Percentiles rank a stretch among this genome's conserved stretches.
These are phyloP conservation scores for Gallinago solitaria DNA, from an alignment of 2,797 vertebrate species.

Conservation along the genomic window DNA sequence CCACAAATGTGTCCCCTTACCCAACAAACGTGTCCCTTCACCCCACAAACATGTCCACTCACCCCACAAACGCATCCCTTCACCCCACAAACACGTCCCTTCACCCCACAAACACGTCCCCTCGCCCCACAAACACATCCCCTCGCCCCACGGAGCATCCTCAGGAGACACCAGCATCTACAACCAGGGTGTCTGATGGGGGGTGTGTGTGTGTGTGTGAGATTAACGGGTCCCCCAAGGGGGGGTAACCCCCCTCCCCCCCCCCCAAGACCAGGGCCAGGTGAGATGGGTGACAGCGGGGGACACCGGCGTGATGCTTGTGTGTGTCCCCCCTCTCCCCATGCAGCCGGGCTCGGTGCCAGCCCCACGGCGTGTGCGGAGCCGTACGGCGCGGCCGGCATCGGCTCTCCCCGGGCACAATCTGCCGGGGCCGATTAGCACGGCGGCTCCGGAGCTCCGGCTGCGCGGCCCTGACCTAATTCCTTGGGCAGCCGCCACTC, in stretches of 20 bases:
- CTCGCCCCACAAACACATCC: too few species aligned
- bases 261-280: background rate
- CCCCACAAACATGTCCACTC: too few species aligned
- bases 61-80: too few species aligned
- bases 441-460: background rate
- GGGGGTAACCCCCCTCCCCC: too few species aligned
- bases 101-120: too few species aligned
- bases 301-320: fast-evolving
- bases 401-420: background rate
- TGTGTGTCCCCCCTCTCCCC: background rate
- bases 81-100: too few species aligned
- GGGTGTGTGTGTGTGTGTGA: background rate
- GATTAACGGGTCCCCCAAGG: fast-evolving
- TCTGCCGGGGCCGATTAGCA: constrained; percentile 17
- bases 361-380: background rate
- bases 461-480: constrained; percentile 53
- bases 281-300: background rate
- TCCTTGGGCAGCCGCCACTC: background rate
- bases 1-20: too few species aligned
- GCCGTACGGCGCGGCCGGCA: background rate
- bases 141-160: background rate
- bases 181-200: background rate
- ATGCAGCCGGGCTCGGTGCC: background rate
- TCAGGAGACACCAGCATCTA: fast-evolving
- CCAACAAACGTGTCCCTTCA: too few species aligned